Evolutionary conservation across 2,888 invertebrate genomes (phyloP).

Genomic region (Cristatella mucedo): DNA sequence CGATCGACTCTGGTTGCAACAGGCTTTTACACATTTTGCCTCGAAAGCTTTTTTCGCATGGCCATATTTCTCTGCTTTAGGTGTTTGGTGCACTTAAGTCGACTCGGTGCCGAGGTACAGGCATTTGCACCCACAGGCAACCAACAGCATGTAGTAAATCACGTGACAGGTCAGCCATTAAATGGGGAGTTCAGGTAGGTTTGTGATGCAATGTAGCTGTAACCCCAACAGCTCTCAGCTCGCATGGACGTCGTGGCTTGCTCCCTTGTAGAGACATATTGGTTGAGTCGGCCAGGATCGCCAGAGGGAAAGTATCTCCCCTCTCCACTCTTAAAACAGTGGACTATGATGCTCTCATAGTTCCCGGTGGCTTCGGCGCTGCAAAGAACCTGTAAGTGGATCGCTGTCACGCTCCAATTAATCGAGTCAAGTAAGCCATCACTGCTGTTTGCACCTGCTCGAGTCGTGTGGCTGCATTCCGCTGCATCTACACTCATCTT

Average conservation of each 20-base stretch:
- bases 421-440: no score
- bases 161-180: slow-evolving; percentile 35
- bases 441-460: no score
- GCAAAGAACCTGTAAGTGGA: slow-evolving; percentile 44
- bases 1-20: no score
- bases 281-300: slow-evolving; percentile 44
- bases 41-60: slow-evolving; percentile 1
- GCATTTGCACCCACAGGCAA: slow-evolving; percentile 41
- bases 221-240: no score
- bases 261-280: slow-evolving; percentile 39
- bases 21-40: no score
- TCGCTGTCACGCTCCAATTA: no score
- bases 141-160: slow-evolving; percentile 42
- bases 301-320: slow-evolving; percentile 38
- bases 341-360: slow-evolving; percentile 42
- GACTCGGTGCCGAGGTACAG: slow-evolving; percentile 35
- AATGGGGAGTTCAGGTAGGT: slow-evolving; percentile 18
- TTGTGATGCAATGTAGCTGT: no score
- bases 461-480: no score
- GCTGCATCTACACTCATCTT: no score
- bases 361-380: slow-evolving; percentile 47
- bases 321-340: slow-evolving; percentile 37
- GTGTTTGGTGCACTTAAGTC: slow-evolving; percentile 37
- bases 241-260: background rate
- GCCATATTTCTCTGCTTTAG: slow-evolving; percentile 16